Conservation (phyloP, 2,888 invertebrate species). For the Orthosia gracilis region DNA sequence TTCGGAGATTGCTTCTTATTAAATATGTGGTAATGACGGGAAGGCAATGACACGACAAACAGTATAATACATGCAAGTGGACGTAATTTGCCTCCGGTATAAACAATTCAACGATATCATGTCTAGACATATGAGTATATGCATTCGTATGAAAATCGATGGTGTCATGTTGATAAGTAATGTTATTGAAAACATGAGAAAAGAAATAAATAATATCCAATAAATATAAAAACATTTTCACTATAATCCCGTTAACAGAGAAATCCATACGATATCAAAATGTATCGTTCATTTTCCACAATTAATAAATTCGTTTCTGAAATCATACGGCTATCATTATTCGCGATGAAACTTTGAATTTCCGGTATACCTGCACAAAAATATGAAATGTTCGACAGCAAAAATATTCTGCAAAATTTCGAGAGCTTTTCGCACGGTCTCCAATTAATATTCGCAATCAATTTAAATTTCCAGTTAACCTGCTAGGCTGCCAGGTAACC, state of each 20-base stretch:
- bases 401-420: slow-evolving; percentile 43
- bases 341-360: slow-evolving; percentile 19
- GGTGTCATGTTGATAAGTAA: slow-evolving; percentile 17
- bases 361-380: slow-evolving; percentile 10
- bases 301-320: background rate
- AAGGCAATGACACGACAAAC: slow-evolving; percentile 28
- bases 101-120: slow-evolving; percentile 32
- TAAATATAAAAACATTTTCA: slow-evolving; percentile 5
- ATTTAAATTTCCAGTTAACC: slow-evolving; percentile 49
- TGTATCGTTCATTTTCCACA: slow-evolving; percentile 1
- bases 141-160: slow-evolving; percentile 40
- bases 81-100: slow-evolving; percentile 28
- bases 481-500: slow-evolving; percentile 32
- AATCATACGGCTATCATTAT: slow-evolving; percentile 8
- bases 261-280: background rate
- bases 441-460: slow-evolving; percentile 57
- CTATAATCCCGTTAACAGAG: background rate
- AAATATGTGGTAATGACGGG: slow-evolving; percentile 28
- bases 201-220: slow-evolving; percentile 3
- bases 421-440: slow-evolving; percentile 15
- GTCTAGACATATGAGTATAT: slow-evolving; percentile 40
- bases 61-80: slow-evolving; percentile 22
- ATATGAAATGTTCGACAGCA: background rate
- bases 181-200: slow-evolving; percentile 22
- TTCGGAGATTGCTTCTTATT: slow-evolving; percentile 26